These are phyloP conservation scores for Sebastes taczanowskii DNA, from an alignment of 2,797 vertebrate genomes.

Conservation along the genomic window DNA sequence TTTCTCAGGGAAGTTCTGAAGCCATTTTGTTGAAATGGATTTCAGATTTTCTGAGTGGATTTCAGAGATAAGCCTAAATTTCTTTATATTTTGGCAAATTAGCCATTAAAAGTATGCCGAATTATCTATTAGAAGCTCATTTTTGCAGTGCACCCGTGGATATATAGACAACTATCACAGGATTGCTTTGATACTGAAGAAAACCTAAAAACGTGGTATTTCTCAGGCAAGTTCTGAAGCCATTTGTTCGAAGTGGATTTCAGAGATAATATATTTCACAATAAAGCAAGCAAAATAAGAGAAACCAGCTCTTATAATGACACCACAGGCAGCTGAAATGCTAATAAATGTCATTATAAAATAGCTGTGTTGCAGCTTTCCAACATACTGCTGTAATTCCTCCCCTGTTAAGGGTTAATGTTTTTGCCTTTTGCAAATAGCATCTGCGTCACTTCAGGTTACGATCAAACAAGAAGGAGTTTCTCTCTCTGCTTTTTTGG, in stretches of 20 bases:
- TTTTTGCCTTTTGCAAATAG: constrained; percentile 38
- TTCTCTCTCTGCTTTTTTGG: neutral
- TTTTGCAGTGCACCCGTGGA: rapidly evolving
- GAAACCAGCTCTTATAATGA: neutral
- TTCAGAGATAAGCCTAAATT: too few species aligned
- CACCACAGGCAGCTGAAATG: neutral
- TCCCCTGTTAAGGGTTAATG: neutral
- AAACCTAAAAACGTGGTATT: neutral
- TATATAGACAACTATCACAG: neutral
- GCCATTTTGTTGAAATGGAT: too few species aligned
- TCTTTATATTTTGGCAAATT: neutral
- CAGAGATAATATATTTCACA: neutral
- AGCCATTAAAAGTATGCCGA: neutral
- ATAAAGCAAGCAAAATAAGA: neutral
- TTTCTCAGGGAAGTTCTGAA: too few species aligned
- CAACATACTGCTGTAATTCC: neutral
- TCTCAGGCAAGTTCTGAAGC: neutral
- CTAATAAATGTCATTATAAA: neutral
- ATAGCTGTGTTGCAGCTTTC: neutral
- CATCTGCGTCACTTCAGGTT: constrained; percentile 67
- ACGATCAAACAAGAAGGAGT: neutral
- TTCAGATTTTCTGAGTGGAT: too few species aligned
- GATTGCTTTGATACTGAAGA: neutral
- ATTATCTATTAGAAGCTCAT: neutral
- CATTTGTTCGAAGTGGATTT: too few species aligned